Evolutionary conservation across 2,113 vertebrate genomes (phyloP), one percentile per base, ranked within the genome.

Genomic region (Casuarius casuarius): DNA sequence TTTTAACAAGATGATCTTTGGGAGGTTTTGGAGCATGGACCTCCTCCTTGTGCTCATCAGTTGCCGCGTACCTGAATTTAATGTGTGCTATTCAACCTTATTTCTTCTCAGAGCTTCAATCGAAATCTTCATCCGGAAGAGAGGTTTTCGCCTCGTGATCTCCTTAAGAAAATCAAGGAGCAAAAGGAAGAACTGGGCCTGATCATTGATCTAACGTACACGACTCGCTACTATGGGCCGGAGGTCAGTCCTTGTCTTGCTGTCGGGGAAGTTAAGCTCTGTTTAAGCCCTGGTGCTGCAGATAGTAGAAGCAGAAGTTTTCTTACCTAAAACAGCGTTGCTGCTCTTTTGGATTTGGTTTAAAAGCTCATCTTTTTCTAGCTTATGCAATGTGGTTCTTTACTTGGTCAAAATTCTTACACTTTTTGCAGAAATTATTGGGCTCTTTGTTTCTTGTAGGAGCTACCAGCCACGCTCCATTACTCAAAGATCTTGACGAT

Each of bases 131-230:
- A 52, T 4, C 62, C 87, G 5, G 81, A 97, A 0, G 97, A 99
- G 25, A 96, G 91, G 0, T 99, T 99, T 58, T 98, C 99, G 1
- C 98, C 97, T 3, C 95, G 61, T 42, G 99, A 99, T 68, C 98
- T 99, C 46, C 40, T 99, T 40, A 97, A 96, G 65, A 90, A 96
- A 87, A 28, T 99, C 10, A 77, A 73, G 62, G 96, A 97, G 49
- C 97, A 98, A 38, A 94, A 98, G 9, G 98, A 99, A 66, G 98
- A 99, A 7, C 98, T 99, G 33, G 99, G 99, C 21, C 72, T 99
- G 87, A 98, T 99, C 85, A 98, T 99, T 5, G 99, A 99, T 95
- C 98, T 99, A 44, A 99, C 99, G 0, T 98, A 97, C 91, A 99
- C 99, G 29, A 97, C 94, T 0, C 98, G 99, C 33, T 99, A 99